Evolutionary conservation across 2,797 vertebrate species (phyloP), one percentile per base, ranked within the genome.

Genomic region (Salmo trutta): DNA sequence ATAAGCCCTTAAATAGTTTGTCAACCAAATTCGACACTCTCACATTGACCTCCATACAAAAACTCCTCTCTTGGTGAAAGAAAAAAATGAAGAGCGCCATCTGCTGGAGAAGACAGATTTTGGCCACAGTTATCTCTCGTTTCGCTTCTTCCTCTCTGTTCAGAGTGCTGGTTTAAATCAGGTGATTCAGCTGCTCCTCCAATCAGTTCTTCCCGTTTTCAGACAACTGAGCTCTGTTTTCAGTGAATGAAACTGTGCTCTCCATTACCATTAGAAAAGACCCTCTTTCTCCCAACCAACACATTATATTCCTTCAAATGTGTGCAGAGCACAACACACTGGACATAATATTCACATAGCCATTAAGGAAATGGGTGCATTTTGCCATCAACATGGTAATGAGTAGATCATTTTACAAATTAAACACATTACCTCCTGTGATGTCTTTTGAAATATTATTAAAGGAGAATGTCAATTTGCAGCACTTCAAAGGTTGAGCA

Each of bases 391-490:
- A 83, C 85, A 85, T 87, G 74, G 84, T 86, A 89, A 91, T 83
- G 80, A 88, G 75, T 71, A 88, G 80, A 90, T 85, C 19, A 86
- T 88, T 85, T 88, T 36, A 87, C 70, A 88, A 91, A 87, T 86
- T 87, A 90, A 86, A 79, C 78, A 36, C 36, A 86, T 89, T 87
- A 84, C 85, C 77, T 79, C 77, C 62, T 86, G 73, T 62, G 64
- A 75, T 36, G 82, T 33, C 80, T 85, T 92, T 86, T 91, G 85
- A 94, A 89, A 89, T 56, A 81, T 77, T 87, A 91, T 88, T 91
- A 87, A 88, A 81, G 78, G 75, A 80, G 8, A 69, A 85, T 81
- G 85, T 78, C 86, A 75, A 79, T 81, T 86, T 83, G 91, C 82
- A 67, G 65, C 80, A 79, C 64, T 91, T 87, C 80, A 87, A 91